Conservation (phyloP, 64 coral and sea anemone genomes). For the Anthopleura sola region DNA sequence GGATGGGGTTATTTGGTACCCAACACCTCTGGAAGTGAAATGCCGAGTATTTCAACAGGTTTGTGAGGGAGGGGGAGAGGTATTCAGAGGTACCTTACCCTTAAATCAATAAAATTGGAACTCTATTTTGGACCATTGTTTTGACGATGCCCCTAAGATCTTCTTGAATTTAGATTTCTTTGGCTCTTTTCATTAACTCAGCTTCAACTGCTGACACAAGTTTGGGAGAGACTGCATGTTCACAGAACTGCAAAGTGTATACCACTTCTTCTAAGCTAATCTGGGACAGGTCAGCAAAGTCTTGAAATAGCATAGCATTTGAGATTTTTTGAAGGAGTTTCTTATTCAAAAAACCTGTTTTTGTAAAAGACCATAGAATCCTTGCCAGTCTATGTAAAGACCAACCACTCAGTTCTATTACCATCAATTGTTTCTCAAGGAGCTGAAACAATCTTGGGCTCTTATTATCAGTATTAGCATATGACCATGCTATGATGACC, state of each 20-base stretch:
- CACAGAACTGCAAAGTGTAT: background rate
- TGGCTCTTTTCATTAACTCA: conserved; percentile 23
- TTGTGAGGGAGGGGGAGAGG: no score
- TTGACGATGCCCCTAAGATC: background rate
- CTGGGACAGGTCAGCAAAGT: background rate
- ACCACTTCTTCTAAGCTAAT: conserved; percentile 5
- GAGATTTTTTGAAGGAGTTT: conserved; percentile 1
- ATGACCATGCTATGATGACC: conserved; percentile 28
- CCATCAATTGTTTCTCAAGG: background rate
- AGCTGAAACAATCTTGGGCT: conserved; percentile 11
- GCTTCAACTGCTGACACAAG: conserved; percentile 26
- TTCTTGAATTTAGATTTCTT: background rate
- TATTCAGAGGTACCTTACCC: no score
- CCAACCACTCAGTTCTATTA: background rate
- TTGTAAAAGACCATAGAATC: conserved; percentile 22
- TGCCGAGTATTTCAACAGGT: no score
- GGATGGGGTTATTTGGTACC: no score
- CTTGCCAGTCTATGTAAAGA: conserved; percentile 14
- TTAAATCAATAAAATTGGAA: no score
- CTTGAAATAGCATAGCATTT: background rate
- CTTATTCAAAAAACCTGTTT: conserved; percentile 7
- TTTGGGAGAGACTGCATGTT: background rate
- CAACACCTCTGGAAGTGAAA: no score
- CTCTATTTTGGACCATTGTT: background rate
- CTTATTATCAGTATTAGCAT: conserved; percentile 8